These are phyloP conservation scores for Pristionchus exspectatus DNA, from an alignment of 2,888 invertebrate species.

Conservation along the genomic window DNA sequence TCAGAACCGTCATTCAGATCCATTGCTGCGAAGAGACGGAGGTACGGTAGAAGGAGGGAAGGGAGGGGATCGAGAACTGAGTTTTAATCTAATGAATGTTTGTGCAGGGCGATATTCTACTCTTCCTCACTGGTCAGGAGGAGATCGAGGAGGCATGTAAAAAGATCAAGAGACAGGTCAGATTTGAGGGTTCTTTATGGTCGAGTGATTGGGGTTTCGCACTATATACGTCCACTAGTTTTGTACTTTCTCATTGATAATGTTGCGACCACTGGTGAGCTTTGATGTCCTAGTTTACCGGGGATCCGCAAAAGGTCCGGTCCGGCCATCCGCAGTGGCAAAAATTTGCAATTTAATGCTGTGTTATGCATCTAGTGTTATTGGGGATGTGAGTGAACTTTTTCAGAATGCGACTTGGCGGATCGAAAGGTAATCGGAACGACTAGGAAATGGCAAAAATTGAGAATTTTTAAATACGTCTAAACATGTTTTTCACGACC, in stretches of 20 bases:
- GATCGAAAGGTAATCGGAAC: too few relatives aligned
- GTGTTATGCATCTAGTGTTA: too few relatives aligned
- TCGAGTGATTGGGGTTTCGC: neutral
- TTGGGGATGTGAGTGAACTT: too few relatives aligned
- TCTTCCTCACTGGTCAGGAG: conserved; percentile 90
- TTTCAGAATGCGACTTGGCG: too few relatives aligned
- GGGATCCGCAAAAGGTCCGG: too few relatives aligned
- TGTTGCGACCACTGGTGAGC: too few relatives aligned
- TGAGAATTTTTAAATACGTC: too few relatives aligned
- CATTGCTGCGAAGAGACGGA: conserved; percentile 86
- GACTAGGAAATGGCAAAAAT: too few relatives aligned
- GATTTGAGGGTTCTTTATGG: neutral
- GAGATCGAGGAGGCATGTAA: conserved; percentile 99
- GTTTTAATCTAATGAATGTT: neutral
- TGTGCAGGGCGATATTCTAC: conserved; percentile 88
- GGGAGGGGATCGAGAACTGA: neutral
- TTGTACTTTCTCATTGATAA: neutral
- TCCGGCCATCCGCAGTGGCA: too few relatives aligned
- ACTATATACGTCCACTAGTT: neutral
- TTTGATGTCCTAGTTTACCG: too few relatives aligned
- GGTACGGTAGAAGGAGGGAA: neutral
- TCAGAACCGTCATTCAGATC: conserved; percentile 96
- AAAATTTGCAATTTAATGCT: too few relatives aligned
- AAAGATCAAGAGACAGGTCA: conserved; percentile 92
- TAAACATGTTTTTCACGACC: too few relatives aligned